Evolutionary conservation across 2,113 vertebrate genomes (phyloP).

Genomic region (Platysternon megacephalum): DNA sequence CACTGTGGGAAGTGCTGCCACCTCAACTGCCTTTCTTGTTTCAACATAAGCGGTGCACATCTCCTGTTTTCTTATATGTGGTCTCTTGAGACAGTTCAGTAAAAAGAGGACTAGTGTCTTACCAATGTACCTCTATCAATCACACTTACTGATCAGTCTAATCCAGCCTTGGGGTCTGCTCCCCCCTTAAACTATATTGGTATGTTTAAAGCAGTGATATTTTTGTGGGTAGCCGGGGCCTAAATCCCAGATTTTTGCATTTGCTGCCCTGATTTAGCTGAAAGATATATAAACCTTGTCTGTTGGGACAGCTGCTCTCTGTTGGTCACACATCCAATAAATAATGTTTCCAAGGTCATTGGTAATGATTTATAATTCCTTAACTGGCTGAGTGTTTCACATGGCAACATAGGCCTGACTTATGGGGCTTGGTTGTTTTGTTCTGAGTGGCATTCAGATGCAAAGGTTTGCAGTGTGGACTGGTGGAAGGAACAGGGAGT

Average conservation of each 20-base stretch:
- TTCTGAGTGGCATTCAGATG: neutral
- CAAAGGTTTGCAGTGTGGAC: neutral
- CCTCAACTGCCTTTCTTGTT: neutral
- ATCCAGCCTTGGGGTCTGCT: neutral
- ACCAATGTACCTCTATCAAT: neutral
- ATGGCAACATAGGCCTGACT: neutral
- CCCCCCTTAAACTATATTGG: accelerated
- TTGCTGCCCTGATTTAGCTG: neutral
- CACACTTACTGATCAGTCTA: neutral
- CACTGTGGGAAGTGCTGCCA: accelerated
- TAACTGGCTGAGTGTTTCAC: neutral
- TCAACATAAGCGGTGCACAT: neutral
- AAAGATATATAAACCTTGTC: neutral
- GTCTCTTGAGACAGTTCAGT: neutral
- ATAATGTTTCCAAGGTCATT: neutral
- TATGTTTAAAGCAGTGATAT: neutral
- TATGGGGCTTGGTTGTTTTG: neutral
- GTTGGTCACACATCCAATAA: neutral
- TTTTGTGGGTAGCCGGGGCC: neutral
- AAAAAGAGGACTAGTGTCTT: neutral
- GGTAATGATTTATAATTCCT: neutral
- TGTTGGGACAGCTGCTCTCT: neutral
- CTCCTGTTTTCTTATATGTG: neutral
- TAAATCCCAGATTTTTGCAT: neutral
- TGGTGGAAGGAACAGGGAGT: neutral